Conservation (phyloP, 2,113 vertebrate genomes). For the Melanerpes formicivorus region DNA sequence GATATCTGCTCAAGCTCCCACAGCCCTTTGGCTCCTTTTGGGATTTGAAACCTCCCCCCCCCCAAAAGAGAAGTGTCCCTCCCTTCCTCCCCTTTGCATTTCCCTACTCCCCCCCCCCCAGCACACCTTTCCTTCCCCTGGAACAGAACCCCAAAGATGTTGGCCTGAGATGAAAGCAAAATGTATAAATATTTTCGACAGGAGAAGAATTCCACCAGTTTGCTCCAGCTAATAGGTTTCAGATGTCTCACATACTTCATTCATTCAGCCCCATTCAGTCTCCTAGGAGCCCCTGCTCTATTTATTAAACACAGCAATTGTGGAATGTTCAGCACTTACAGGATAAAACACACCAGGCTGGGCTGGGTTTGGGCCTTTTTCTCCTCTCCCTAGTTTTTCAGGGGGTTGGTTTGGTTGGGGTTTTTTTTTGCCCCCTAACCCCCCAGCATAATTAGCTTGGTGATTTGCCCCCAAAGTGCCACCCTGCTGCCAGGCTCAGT, state of each 20-base stretch:
- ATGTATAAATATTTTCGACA: constrained; percentile 69
- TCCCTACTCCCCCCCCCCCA: background rate
- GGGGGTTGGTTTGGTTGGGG: too few species aligned
- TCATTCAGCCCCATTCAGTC: constrained; percentile 82
- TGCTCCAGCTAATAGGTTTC: constrained; percentile 83
- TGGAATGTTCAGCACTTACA: constrained; percentile 66
- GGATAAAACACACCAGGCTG: constrained; percentile 41
- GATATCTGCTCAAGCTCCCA: too few species aligned
- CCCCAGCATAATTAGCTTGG: background rate
- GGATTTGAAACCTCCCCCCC: background rate
- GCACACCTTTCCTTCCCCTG: constrained; percentile 71
- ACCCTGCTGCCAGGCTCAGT: background rate
- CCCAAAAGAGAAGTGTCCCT: background rate
- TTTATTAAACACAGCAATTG: constrained; percentile 76
- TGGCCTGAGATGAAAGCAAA: constrained; percentile 68
- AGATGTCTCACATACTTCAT: constrained; percentile 85
- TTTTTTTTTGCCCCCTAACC: too few species aligned
- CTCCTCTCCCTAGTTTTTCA: too few species aligned
- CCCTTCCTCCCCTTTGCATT: constrained; percentile 39
- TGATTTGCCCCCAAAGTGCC: constrained; percentile 41
- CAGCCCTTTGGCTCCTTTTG: constrained; percentile 6
- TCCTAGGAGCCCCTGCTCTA: constrained; percentile 83
- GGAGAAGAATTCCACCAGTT: constrained; percentile 78
- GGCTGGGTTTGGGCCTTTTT: too few species aligned
- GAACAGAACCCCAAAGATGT: constrained; percentile 65